Evolutionary conservation across 2,888 invertebrate species (phyloP).

Genomic region (Aricia artaxerxes): DNA sequence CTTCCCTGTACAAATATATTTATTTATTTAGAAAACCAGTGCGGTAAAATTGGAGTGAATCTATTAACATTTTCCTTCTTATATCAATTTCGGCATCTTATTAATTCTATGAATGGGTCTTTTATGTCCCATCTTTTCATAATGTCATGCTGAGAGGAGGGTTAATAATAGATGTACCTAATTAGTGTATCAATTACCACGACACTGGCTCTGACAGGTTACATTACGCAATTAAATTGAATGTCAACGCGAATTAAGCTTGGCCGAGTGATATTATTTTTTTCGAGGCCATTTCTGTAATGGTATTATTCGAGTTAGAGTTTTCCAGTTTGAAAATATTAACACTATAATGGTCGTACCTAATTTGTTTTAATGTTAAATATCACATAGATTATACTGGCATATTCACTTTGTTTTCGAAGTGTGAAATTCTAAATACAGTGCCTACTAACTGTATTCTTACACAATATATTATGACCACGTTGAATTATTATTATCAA

Average conservation of each 20-base stretch:
- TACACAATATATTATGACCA: too few species aligned
- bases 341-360: not conserved
- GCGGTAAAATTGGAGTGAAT: not conserved
- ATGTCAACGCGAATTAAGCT: not conserved
- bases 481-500: too few species aligned
- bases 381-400: too few species aligned
- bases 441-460: too few species aligned
- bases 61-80: not conserved
- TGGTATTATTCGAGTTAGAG: not conserved
- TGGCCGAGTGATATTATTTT: not conserved
- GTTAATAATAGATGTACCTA: conserved; percentile 15
- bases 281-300: not conserved
- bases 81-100: not conserved
- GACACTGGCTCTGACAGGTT: conserved; percentile 11
- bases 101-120: conserved; percentile 1
- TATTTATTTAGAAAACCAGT: not conserved
- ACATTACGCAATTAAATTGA: conserved; percentile 8
- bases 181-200: not conserved
- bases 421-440: too few species aligned
- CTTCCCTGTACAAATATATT: not conserved
- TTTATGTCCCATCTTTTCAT: not conserved
- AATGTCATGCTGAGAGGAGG: not conserved
- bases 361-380: too few species aligned
- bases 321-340: too few species aligned
- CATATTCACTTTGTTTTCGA: too few species aligned